phyloP scores from a whole-genome alignment of 2,797 vertebrate genomes.

The Linurgus olivaceus region DNA sequence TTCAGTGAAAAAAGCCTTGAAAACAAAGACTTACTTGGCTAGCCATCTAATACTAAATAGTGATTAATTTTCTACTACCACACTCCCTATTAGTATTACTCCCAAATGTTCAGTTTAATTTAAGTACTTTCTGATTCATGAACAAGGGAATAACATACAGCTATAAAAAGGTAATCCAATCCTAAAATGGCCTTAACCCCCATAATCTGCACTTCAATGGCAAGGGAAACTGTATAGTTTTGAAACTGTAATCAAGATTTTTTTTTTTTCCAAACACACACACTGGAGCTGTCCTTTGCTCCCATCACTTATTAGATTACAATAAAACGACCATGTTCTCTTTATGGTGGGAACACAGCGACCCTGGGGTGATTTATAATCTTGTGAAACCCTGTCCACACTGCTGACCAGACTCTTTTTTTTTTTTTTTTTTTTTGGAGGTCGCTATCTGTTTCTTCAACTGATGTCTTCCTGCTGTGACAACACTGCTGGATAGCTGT shows the following conservation, averaged over 20 bases:
- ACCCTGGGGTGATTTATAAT: conserved; percentile 93
- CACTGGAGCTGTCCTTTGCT: conserved; percentile 87
- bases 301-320: conserved; percentile 92
- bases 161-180: conserved; percentile 84
- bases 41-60: conserved; percentile 78
- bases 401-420: conserved; percentile 82
- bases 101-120: conserved; percentile 83
- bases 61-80: conserved; percentile 81
- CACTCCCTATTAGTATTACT: conserved; percentile 77
- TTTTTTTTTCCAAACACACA: conserved; percentile 75
- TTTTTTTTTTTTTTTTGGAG: conserved; percentile 66
- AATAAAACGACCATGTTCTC: conserved; percentile 82
- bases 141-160: conserved; percentile 81
- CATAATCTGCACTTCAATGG: conserved; percentile 85
- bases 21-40: conserved; percentile 70
- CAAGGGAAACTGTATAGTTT: conserved; percentile 82
- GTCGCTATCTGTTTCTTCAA: conserved; percentile 89
- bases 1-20: conserved; percentile 63
- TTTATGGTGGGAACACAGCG: conserved; percentile 89
- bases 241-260: conserved; percentile 82
- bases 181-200: conserved; percentile 82
- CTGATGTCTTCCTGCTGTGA: conserved; percentile 97
- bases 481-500: conserved; percentile 92
- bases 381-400: conserved; percentile 87
- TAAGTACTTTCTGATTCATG: conserved; percentile 85